phyloP scores from a whole-genome alignment of 2,797 vertebrate species.

The Sebastolobus alascanus region DNA sequence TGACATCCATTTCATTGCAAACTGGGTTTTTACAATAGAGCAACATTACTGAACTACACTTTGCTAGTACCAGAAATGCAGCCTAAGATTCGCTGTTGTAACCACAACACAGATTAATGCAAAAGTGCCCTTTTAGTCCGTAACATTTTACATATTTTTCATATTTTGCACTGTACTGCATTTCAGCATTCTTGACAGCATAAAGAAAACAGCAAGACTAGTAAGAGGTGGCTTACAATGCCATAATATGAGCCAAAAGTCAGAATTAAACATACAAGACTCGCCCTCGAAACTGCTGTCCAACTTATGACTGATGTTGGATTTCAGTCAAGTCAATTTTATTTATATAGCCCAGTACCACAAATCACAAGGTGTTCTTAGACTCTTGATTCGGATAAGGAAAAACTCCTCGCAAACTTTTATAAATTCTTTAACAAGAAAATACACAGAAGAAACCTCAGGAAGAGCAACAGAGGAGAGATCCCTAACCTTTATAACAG shows the following conservation, averaged over 20 bases:
- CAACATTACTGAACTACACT: not conserved
- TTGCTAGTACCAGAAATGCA: not conserved
- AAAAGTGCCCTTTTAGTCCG: not conserved
- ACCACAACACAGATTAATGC: too few species aligned
- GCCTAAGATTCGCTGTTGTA: too few species aligned
- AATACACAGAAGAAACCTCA: not conserved
- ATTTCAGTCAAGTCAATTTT: not conserved
- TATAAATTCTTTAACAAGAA: too few species aligned
- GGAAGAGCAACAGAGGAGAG: not conserved
- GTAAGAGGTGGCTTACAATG: not conserved
- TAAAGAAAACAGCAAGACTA: not conserved
- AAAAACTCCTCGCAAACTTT: not conserved
- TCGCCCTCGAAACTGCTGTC: not conserved
- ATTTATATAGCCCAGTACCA: not conserved
- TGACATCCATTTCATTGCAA: not conserved
- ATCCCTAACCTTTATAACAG: not conserved
- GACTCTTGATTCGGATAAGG: not conserved
- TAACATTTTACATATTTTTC: not conserved
- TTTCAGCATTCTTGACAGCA: not conserved
- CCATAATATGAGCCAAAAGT: not conserved
- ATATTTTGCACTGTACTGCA: not conserved
- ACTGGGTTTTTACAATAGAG: not conserved
- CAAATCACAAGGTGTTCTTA: not conserved
- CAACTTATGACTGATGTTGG: not conserved
- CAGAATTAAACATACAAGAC: not conserved